A percentile compares a stretch with the other conserved stretches of the same genome.
Evolutionary conservation across 2,113 vertebrate genomes (phyloP).

Genomic region (Aythya baeri): DNA sequence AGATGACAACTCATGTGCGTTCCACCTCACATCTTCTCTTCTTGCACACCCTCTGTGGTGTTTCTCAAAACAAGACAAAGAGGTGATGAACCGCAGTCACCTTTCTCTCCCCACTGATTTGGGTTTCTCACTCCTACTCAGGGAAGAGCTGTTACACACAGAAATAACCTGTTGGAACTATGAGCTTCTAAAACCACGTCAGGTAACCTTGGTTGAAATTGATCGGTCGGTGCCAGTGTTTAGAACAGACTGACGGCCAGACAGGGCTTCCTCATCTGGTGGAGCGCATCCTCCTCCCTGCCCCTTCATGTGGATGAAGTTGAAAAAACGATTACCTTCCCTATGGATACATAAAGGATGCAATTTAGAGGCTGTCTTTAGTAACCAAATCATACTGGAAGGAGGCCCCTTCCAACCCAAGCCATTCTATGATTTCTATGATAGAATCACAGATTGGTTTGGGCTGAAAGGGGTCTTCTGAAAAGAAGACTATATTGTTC

Average conservation of each 20-base stretch:
- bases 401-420: too few relatives aligned
- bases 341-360: background rate
- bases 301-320: background rate
- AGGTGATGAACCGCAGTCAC: background rate
- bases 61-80: background rate
- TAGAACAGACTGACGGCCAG: background rate
- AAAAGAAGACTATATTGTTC: too few relatives aligned
- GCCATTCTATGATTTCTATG: too few relatives aligned
- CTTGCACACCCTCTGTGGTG: accelerated
- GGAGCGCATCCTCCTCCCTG: background rate
- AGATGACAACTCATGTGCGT: background rate
- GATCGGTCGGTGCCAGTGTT: background rate
- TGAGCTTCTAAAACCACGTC: background rate
- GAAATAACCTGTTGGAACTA: background rate
- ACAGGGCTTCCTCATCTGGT: background rate
- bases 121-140: background rate
- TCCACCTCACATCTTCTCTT: background rate
- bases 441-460: too few relatives aligned
- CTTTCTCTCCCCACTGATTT: background rate
- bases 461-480: too few relatives aligned
- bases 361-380: background rate
- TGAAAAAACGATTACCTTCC: background rate
- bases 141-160: background rate
- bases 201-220: background rate
- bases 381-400: background rate